Evolutionary conservation across 2,113 vertebrate genomes (phyloP), one percentile per base, ranked within the genome.

Genomic region (Ptychochromis oligacanthus): DNA sequence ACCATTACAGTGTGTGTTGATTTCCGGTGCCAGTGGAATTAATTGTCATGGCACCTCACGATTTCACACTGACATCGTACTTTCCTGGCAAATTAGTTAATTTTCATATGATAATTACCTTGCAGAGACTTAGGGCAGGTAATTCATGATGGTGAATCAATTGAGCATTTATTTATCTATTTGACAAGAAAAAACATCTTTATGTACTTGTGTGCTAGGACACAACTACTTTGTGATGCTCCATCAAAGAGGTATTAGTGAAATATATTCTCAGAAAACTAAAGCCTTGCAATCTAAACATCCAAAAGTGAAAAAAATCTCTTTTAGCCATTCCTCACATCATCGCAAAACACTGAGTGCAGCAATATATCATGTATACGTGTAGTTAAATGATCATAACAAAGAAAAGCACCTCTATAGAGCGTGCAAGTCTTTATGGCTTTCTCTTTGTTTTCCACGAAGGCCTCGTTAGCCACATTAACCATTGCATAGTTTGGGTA

Each of bases 391-490:
- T 26, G 22, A 20, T 60, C 67, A 18, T 70, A 34, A 46, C 75
- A 60, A 54, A 74, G 28, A 62, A 81, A 81, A 87, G 14, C 28
- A 15, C 11, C 49, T 65, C 26, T 7, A 15, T 7, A 12, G 58
- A 22, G 57, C 2, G 15, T 17, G 38, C 34, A 46, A 78, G 77
- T 55, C 40, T 64, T 55, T 3, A 22, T 49, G 20, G 58, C 75
- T 78, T 65, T 79, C 54, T 28, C 75, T 74, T 76, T 86, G 61
- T 80, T 76, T 84, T 81, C 15, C 61, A 77, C 60, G 28, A 58
- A 75, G 72, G 74, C 70, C 79, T 80, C 58, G 31, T 83, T 52
- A 83, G 75, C 80, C 83, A 72, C 70, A 52, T 83, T 52, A 83
- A 52, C 59, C 80, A 49, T 72, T 4, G 31, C 60, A 86, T 70